Conservation (phyloP, 2,888 invertebrate genomes). For the Drosophila mayaguana region DNA sequence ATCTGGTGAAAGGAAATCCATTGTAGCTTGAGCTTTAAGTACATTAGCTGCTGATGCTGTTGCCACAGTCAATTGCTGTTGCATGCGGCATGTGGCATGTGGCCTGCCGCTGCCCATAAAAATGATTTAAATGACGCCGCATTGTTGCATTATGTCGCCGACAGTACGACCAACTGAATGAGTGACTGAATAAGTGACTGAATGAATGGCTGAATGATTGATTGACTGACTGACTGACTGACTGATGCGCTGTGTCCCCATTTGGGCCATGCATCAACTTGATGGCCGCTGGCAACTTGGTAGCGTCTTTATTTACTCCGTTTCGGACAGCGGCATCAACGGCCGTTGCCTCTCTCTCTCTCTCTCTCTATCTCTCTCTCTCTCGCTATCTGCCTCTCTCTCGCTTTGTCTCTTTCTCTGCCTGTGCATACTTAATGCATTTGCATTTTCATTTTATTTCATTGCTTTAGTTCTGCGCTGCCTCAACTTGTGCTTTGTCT, state of each 20-base stretch:
- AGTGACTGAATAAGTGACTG: constrained; percentile 19
- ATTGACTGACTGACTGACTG: constrained; percentile 44
- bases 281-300: constrained; percentile 56
- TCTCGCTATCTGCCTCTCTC: constrained; percentile 36
- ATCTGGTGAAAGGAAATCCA: background rate
- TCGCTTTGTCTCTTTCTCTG: constrained; percentile 27
- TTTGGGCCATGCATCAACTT: constrained; percentile 64
- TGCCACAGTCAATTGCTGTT: constrained; percentile 1
- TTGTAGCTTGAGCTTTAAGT: background rate
- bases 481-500: constrained; percentile 42
- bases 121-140: constrained; percentile 68
- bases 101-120: constrained; percentile 51
- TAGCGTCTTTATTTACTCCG: constrained; percentile 63
- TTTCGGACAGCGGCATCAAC: constrained; percentile 22
- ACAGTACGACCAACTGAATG: constrained; percentile 10
- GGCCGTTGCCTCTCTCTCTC: constrained; percentile 36
- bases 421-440: constrained; percentile 75
- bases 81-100: constrained; percentile 17
- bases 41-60: background rate
- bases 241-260: constrained; percentile 8
- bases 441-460: constrained; percentile 72
- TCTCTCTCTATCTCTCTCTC: too few relatives aligned
- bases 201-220: constrained; percentile 20
- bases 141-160: constrained; percentile 59
- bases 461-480: constrained; percentile 69